Evolutionary conservation across 2,797 vertebrate genomes (phyloP).

Genomic region (Rhinella marina): DNA sequence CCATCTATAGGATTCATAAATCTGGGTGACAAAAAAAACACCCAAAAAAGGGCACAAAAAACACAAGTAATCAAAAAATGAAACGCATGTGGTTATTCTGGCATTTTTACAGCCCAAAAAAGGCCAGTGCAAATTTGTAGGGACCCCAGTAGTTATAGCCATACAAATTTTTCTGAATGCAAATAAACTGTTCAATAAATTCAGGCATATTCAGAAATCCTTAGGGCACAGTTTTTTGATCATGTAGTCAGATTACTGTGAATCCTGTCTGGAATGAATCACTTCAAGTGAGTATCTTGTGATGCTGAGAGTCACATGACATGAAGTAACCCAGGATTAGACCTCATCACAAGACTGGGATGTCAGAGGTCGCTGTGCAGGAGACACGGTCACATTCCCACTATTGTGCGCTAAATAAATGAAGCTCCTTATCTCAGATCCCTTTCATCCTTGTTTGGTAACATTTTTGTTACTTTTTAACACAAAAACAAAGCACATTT

Average conservation of each 20-base stretch:
- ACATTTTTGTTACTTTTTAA: neutral
- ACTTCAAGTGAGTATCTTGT: neutral
- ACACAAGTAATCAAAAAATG: too few species aligned
- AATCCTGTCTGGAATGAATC: neutral
- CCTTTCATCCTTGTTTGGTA: slow-evolving; percentile 11
- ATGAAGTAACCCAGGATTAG: neutral
- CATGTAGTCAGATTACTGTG: neutral
- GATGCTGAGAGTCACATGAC: neutral
- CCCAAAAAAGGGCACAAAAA: too few species aligned
- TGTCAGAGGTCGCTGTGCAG: neutral
- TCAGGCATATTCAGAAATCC: neutral
- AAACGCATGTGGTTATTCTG: too few species aligned
- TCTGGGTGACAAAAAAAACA: too few species aligned
- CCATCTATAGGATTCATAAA: too few species aligned
- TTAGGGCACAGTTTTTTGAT: neutral
- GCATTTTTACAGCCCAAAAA: too few species aligned
- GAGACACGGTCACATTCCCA: slow-evolving; percentile 4
- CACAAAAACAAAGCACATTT: neutral
- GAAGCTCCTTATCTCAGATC: neutral
- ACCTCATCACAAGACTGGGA: slow-evolving; percentile 18
- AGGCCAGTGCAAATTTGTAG: too few species aligned
- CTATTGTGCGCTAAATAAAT: neutral
- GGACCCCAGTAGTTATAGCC: too few species aligned
- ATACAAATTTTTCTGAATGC: neutral
- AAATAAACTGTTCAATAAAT: neutral